Evolutionary conservation across 2,888 invertebrate species (phyloP), one percentile per base, ranked within the genome.

Genomic region (Litoditis marina): DNA sequence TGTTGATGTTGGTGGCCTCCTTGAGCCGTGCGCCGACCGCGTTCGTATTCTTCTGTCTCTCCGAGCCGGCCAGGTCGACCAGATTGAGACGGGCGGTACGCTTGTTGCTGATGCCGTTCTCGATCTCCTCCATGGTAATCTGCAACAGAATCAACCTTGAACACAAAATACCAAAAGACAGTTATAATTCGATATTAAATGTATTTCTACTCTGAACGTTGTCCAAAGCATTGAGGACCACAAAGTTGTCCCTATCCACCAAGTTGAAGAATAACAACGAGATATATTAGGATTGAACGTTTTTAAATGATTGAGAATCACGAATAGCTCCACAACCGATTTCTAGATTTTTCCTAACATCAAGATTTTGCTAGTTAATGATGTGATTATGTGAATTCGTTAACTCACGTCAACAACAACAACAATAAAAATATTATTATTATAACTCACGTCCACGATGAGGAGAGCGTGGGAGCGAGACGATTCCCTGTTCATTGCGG

Each of bases 11-110:
- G 11, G 83, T 81, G 3, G 84, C 85, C 63, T 85, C 85, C 80
- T 84, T 85, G 16, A 85, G 70, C 11, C 84, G 73, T 6, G 79
- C 68, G 3, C 84, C 85, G 1, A 69, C 73, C 1, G 84, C 77
- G 51, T 83, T 74, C 1, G 85, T 83, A 63, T 85, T 83, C 44
- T 82, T 82, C 69, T 85, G 84, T 50, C 85, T 68, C 68, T 85
- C 85, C 54, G 83, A 84, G 0, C 85, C 85, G 16, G 85, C 85
- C 55, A 85, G 69, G 72, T 85, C 85, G 2, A 85, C 85, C n/a
- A 85, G 75, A 67, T 85, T 84, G 46, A 85, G 77, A 83, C 85
- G 81, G 0, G 85, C 83, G 2, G 71, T 70, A 46, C 78, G 63
- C 30, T 82, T 71, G 49, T 81, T 82, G 47, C 79, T 78, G 8